Conservation (phyloP, 2,888 invertebrate species). For the Unio pictorum region DNA sequence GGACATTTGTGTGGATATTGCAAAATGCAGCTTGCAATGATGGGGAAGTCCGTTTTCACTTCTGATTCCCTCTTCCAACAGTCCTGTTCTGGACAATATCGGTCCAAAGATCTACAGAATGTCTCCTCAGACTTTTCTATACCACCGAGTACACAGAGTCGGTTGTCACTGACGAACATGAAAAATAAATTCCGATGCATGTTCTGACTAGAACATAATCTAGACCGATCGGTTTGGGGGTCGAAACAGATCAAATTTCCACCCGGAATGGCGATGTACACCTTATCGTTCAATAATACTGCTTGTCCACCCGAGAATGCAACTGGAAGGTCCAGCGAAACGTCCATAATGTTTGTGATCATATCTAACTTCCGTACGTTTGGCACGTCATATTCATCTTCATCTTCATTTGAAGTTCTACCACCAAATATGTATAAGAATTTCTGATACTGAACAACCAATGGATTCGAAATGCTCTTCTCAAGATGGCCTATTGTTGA, state of each 20-base stretch:
- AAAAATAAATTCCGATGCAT: slow-evolving; percentile 14
- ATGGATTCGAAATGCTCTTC: slow-evolving; percentile 6
- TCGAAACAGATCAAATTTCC: slow-evolving; percentile 24
- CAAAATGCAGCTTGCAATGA: too few relatives aligned
- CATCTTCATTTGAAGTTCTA: slow-evolving; percentile 1
- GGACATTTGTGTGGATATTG: too few relatives aligned
- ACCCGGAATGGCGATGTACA: slow-evolving; percentile 18
- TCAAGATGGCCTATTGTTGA: slow-evolving; percentile 8
- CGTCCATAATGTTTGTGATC: slow-evolving; percentile 2
- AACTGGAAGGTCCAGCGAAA: slow-evolving; percentile 13
- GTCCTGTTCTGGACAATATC: slow-evolving; percentile 10
- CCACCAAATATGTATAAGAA: slow-evolving; percentile 20
- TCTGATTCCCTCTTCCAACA: slow-evolving; percentile 7
- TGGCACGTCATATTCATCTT: slow-evolving; percentile 1
- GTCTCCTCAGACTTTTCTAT: slow-evolving; percentile 3
- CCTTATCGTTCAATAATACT: slow-evolving; percentile 12
- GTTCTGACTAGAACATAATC: slow-evolving; percentile 19
- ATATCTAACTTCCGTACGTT: slow-evolving; percentile 16
- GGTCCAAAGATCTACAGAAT: slow-evolving; percentile 8
- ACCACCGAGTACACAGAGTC: slow-evolving; percentile 17
- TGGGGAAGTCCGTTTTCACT: too few relatives aligned
- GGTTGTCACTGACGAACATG: slow-evolving; percentile 13
- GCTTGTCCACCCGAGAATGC: slow-evolving; percentile 21
- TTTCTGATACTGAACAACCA: slow-evolving; percentile 3
- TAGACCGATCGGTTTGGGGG: slow-evolving; percentile 12